Percentiles rank a stretch among this genome's conserved stretches.
Conservation (phyloP, 1,140 invertebrate genomes). For the Platorchestia sp. region DNA sequence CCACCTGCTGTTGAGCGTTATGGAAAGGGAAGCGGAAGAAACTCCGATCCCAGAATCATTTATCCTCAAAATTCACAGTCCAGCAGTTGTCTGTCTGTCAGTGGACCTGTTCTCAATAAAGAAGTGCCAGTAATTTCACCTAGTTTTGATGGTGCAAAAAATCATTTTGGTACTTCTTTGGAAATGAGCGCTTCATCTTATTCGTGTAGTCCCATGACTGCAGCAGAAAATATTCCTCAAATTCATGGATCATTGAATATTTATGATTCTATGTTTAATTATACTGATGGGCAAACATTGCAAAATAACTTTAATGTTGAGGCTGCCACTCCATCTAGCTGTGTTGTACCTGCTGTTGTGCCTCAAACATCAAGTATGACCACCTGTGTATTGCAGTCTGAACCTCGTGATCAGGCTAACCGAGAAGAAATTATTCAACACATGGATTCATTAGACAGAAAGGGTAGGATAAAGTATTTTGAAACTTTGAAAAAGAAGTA, state of each 20-base stretch:
- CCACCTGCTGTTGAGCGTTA: neutral
- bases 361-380: neutral
- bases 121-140: neutral
- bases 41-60: neutral
- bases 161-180: neutral
- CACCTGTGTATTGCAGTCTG: neutral
- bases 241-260: neutral
- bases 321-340: neutral
- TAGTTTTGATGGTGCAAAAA: neutral
- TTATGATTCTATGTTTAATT: neutral
- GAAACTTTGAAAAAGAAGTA: slow-evolving; percentile 39
- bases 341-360: neutral
- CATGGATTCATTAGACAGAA: slow-evolving; percentile 14
- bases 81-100: neutral
- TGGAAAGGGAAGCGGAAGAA: neutral
- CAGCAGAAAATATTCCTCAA: neutral
- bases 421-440: neutral
- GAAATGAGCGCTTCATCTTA: neutral
- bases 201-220: neutral
- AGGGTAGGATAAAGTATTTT: slow-evolving; percentile 38
- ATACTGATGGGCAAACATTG: neutral
- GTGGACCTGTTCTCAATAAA: neutral
- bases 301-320: neutral
- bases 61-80: neutral
- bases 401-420: neutral